Evolutionary conservation across 2,797 vertebrate species (phyloP), one percentile per base, ranked within the genome.

Genomic region (Adelosebastes latens): DNA sequence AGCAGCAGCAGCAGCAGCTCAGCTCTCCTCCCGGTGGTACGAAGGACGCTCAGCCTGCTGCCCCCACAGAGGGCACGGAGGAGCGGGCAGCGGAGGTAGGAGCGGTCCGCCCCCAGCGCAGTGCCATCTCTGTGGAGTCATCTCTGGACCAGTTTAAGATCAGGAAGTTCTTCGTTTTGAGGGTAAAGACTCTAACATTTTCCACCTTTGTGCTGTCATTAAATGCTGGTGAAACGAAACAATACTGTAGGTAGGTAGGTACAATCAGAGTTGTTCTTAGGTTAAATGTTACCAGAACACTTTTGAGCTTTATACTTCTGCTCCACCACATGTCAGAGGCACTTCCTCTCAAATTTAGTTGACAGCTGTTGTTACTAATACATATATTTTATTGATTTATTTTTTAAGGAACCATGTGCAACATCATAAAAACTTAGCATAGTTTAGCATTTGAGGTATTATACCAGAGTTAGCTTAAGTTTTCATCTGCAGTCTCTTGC

Each of bases 131-230:
- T 1, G 67, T 12, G 87, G 39, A 60, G 1, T 13, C 84, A 1
- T 4, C 87, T 0, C n/a, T 90, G 63, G 66, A 87, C 6, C 88
- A 92, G n/a, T 96, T 93, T 73, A 95, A 91, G 76, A 20, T 75
- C 36, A 95, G 76, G 81, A 94, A 71, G 86, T 96, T 95, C 81
- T 96, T 96, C 85, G 95, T 96, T 42, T 82, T 96, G 27, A 93
- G 96, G 95, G 96, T 96, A 95, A 91, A 85, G 0, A 61, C 22
- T 62, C 75, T 1, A 3, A 20, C 24, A 5, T 42, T 36, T 27
- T 29, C 16, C 18, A 14, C 12, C 7, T 24, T 22, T 58, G 22
- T 11, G 7, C 18, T 52, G 27, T 11, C 8, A 1, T 8, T 12
- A 27, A n/a, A 32, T 25, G 20, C 18, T 49, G 1, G 36, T 56